Conservation (phyloP, 2,113 vertebrate species). For the Archilochus colubris region DNA sequence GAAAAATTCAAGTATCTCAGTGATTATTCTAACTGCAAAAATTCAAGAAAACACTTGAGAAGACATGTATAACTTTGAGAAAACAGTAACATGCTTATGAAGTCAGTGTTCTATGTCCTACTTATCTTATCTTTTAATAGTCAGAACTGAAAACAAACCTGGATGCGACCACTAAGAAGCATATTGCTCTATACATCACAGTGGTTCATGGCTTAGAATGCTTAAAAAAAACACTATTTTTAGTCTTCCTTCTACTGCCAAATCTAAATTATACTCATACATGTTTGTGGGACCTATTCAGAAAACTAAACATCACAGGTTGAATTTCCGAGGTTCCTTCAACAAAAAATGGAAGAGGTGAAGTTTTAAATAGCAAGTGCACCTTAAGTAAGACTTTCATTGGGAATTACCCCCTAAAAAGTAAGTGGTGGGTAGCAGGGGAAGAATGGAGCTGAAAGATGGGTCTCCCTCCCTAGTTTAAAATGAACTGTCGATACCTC, state of each 20-base stretch:
- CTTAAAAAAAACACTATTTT: neutral
- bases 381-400: neutral
- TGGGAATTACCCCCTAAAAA: neutral
- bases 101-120: neutral
- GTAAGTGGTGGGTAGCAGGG: neutral
- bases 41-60: neutral
- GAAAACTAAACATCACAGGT: neutral
- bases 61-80: neutral
- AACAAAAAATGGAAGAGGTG: neutral
- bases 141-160: neutral
- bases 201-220: neutral
- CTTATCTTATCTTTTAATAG: neutral
- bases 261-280: neutral
- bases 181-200: neutral
- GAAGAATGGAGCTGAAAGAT: neutral
- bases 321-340: neutral
- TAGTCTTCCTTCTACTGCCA: neutral
- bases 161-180: neutral
- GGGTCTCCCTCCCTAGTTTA: neutral
- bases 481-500: neutral
- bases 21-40: neutral
- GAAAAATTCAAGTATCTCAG: neutral
- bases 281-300: neutral
- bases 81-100: neutral
- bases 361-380: neutral